These are phyloP conservation scores for Anguilla anguilla DNA, from an alignment of 2,797 vertebrate species.

Conservation along the genomic window DNA sequence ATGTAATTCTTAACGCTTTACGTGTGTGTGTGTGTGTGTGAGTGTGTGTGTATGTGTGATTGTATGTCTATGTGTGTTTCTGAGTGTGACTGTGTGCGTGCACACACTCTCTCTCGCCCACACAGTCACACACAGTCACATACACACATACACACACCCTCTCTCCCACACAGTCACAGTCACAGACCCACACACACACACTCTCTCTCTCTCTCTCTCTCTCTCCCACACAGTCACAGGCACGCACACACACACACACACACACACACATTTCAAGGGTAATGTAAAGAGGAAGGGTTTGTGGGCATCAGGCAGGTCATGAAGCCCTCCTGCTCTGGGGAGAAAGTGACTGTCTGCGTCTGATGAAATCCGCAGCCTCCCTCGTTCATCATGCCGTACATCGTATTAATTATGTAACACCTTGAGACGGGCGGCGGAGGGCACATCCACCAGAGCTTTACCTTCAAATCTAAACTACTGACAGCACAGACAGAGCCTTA, in stretches of 20 bases:
- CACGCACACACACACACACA: constrained; percentile 29
- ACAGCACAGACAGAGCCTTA: constrained; percentile 9
- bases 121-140: constrained; percentile 37
- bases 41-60: too few species aligned
- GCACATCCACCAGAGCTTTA: constrained; percentile 56
- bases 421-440: constrained; percentile 80
- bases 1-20: neutral
- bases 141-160: neutral
- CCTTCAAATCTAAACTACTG: constrained; percentile 26
- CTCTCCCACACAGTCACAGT: constrained; percentile 32
- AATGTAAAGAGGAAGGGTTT: constrained; percentile 43
- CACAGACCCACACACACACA: constrained; percentile 32
- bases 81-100: too few species aligned
- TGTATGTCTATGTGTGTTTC: too few species aligned
- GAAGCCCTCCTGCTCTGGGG: constrained; percentile 68
- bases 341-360: constrained; percentile 72
- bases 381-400: constrained; percentile 79
- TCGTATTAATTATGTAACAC: constrained; percentile 82
- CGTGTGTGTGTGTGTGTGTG: too few species aligned
- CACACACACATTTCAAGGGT: constrained; percentile 62
- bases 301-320: constrained; percentile 64
- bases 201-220: neutral
- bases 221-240: neutral
- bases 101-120: neutral
- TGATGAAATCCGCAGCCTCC: constrained; percentile 78